A percentile compares a stretch with the other conserved stretches of the same genome.
Evolutionary conservation across 1,140 invertebrate species (phyloP).

Genomic region (Procambarus clarkii): DNA sequence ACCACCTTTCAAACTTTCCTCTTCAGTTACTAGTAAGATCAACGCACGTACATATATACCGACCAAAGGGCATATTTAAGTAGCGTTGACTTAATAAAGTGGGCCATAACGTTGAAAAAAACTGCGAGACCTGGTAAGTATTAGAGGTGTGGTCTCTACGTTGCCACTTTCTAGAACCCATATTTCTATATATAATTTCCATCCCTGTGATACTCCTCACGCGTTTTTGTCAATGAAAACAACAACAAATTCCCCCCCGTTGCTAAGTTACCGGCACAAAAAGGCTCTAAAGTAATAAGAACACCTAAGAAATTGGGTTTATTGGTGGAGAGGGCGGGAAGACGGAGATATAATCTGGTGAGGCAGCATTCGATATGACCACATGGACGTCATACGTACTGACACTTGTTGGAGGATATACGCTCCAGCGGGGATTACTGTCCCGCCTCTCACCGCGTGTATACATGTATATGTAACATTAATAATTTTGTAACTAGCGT

Average conservation of each 20-base stretch:
- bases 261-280: no score
- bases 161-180: conserved; percentile 55
- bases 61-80: no score
- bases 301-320: no score
- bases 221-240: not conserved
- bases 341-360: not conserved
- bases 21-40: not conserved
- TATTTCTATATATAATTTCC: not conserved
- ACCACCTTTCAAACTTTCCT: no score
- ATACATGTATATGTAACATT: no score
- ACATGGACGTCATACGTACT: conserved; percentile 35
- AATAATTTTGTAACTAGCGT: no score
- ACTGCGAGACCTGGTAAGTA: conserved; percentile 45
- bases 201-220: not conserved
- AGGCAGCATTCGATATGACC: not conserved
- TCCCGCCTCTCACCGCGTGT: no score
- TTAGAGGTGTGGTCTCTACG: conserved; percentile 62
- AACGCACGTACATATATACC: not conserved
- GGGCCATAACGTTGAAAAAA: not conserved
- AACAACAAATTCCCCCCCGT: no score
- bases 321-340: no score
- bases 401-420: conserved; percentile 49
- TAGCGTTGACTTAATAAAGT: no score
- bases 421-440: no score
- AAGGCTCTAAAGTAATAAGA: no score